Evolutionary conservation across 2,888 invertebrate species (phyloP).

Genomic region (Ectobius pallidus): DNA sequence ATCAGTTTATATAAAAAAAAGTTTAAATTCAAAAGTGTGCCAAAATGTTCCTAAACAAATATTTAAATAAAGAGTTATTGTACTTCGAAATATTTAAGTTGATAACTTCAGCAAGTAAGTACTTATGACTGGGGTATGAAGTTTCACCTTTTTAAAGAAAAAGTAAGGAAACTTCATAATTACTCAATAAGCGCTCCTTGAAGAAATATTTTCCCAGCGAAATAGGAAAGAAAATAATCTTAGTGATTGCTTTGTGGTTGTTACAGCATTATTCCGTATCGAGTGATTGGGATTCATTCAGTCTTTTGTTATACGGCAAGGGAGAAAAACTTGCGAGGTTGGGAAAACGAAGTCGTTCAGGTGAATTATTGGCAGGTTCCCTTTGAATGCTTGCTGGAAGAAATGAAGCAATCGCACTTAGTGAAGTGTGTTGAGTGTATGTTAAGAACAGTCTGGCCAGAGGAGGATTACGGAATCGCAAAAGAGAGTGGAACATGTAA

Average conservation of each 20-base stretch:
- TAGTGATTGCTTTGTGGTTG: background rate
- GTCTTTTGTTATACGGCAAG: background rate
- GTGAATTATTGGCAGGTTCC: conserved; percentile 32
- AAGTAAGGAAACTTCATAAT: too few species aligned
- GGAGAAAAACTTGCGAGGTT: background rate
- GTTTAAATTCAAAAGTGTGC: too few species aligned
- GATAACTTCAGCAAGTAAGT: too few species aligned
- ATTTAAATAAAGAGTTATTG: too few species aligned
- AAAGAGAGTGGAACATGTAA: background rate
- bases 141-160: too few species aligned
- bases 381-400: too few species aligned
- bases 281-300: background rate
- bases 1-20: too few species aligned
- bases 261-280: background rate
- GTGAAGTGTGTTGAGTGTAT: conserved; percentile 14
- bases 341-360: conserved; percentile 32
- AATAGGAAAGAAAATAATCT: background rate
- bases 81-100: too few species aligned
- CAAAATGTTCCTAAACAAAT: too few species aligned
- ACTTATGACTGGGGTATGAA: too few species aligned
- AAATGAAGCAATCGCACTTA: conserved; percentile 22
- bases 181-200: too few species aligned
- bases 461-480: conserved; percentile 25
- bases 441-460: conserved; percentile 21
- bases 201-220: too few species aligned